phyloP scores from a whole-genome alignment of 1,140 invertebrate species.

The Oscheius sp. region DNA sequence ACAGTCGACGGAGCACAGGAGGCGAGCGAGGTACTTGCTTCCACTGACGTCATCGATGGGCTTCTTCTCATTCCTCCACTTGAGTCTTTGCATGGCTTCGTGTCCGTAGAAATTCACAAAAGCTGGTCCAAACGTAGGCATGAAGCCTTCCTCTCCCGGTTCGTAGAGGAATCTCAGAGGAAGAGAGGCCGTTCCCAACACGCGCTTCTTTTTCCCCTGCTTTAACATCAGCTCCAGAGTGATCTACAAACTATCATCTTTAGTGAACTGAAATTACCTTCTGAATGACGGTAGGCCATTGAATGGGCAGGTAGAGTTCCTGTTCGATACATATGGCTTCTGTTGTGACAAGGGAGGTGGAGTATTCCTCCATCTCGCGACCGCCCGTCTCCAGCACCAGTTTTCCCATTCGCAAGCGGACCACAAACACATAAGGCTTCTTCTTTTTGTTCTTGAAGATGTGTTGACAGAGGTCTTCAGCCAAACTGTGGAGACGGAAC shows the following conservation, averaged over 20 bases:
- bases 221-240: constrained; percentile 39
- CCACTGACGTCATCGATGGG: constrained; percentile 22
- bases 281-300: constrained; percentile 45
- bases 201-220: neutral
- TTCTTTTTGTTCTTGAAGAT: neutral
- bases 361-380: constrained; percentile 13
- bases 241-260: constrained; percentile 42
- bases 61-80: constrained; percentile 12
- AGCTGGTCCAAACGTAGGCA: constrained; percentile 49
- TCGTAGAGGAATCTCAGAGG: constrained; percentile 39
- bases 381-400: constrained; percentile 32
- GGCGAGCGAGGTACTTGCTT: constrained; percentile 40
- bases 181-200: constrained; percentile 45
- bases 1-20: constrained; percentile 40
- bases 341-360: constrained; percentile 13
- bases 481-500: constrained; percentile 5
- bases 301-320: constrained; percentile 47
- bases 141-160: constrained; percentile 43
- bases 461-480: neutral
- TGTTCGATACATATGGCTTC: constrained; percentile 48
- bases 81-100: constrained; percentile 23
- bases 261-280: neutral
- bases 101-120: constrained; percentile 50
- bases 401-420: neutral
- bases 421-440: neutral